Percentiles rank a stretch among this genome's conserved stretches.
phyloP scores from a whole-genome alignment of 2,797 vertebrate species.

The Limosa lapponica region DNA sequence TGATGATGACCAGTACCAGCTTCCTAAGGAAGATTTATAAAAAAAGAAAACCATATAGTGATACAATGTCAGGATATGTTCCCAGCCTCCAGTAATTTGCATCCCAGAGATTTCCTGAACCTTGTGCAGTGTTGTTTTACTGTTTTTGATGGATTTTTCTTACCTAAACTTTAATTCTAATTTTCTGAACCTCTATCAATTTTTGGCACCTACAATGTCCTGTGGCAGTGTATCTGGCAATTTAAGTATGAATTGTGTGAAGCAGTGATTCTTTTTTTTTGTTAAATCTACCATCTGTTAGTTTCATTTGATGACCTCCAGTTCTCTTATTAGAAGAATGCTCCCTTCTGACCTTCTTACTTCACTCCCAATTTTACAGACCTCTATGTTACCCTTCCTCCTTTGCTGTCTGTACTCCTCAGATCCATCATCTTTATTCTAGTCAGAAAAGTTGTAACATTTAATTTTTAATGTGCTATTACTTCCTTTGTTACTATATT shows the following conservation, averaged over 20 bases:
- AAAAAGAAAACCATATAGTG: background rate
- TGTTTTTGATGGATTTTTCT: background rate
- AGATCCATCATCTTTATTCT: background rate
- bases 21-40: background rate
- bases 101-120: background rate
- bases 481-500: background rate
- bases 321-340: background rate
- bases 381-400: background rate
- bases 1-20: background rate
- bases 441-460: background rate
- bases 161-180: background rate
- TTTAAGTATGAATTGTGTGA: background rate
- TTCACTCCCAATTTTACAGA: background rate
- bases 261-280: background rate
- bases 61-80: background rate
- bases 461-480: background rate
- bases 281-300: background rate
- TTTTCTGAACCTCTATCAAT: background rate
- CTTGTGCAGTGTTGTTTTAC: background rate
- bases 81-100: background rate
- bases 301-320: background rate
- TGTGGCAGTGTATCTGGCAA: background rate
- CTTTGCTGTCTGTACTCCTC: fast-evolving
- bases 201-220: background rate
- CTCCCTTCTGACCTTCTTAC: background rate